Conservation (phyloP, 2,888 invertebrate genomes). For the Hermaeophaga mercurialis region DNA sequence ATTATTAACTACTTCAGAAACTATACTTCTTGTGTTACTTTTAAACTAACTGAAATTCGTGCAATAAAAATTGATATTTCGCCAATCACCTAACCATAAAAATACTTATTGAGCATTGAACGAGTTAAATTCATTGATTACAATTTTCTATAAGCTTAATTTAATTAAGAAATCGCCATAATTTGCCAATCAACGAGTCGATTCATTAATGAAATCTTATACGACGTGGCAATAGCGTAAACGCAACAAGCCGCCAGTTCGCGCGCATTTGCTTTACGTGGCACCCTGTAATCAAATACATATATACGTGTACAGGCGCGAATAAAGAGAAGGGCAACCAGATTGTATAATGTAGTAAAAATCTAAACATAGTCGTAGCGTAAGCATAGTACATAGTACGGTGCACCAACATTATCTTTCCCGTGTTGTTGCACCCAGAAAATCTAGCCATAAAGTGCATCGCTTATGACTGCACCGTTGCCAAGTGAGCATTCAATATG, state of each 20-base stretch:
- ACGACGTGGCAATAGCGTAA: constrained; percentile 14
- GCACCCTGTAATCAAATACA: constrained; percentile 11
- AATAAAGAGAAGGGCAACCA: too few species aligned
- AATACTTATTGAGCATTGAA: background rate
- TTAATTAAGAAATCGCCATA: background rate
- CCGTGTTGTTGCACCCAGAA: constrained; percentile 5
- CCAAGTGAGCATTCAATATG: too few species aligned
- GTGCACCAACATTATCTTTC: background rate
- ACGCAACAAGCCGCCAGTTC: constrained; percentile 3
- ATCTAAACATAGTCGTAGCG: constrained; percentile 3
- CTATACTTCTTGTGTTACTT: too few species aligned
- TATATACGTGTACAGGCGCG: background rate
- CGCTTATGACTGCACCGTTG: background rate
- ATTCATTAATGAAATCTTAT: constrained; percentile 9
- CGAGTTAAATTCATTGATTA: background rate
- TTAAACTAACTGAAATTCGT: too few species aligned
- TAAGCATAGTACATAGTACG: constrained; percentile 5
- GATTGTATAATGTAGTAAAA: constrained; percentile 7
- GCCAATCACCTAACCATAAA: too few species aligned
- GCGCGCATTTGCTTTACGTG: constrained; percentile 14
- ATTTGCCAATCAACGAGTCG: background rate
- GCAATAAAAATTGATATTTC: too few species aligned
- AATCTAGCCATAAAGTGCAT: constrained; percentile 5
- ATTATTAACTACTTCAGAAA: too few species aligned
- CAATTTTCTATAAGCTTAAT: background rate